Evolutionary conservation across 2,888 invertebrate genomes (phyloP), one percentile per base, ranked within the genome.

Genomic region (Hypercompe scribonia): DNA sequence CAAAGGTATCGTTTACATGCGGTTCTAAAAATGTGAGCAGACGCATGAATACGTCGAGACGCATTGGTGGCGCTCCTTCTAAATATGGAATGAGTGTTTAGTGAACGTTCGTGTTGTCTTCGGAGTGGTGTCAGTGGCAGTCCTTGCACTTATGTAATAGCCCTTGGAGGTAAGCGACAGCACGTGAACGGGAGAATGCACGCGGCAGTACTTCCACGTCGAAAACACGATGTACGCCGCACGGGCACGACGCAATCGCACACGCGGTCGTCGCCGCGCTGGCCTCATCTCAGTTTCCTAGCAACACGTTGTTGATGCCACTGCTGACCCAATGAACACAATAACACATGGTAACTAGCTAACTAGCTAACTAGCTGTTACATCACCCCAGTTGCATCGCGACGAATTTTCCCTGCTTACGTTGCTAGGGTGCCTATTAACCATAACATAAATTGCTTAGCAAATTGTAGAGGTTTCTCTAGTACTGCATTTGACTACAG

Each of bases 241-340:
- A 88, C 84, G 82, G 76, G 80, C 87, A 86, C 82, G 90, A 86
- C 89, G 89, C 86, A 87, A 84, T 82, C 90, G 85, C 90, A 89
- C 91, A 90, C 86, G 88, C 87, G 88, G 90, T 86, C 82, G 87
- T 83, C 88, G 88, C 87, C 88, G 88, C 88, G 88, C 88, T 88
- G 85, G 82, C 86, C 86, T 81, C 80, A 84, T 89, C 89, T 87
- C 90, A 94, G 95, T 95, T 93, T 95, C 95, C 94, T 95, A 95
- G 95, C 95, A 95, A 95, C 95, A 93, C 90, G 92, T 92, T 94
- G 95, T 95, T 95, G 95, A 95, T 92, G 92, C 93, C 89, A 89
- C 90, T 90, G 91, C 91, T 94, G 92, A 93, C 93, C 94, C 89
- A 91, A 91, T 93, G 92, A 94, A 94, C 89, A 94, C 93, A 93